Base-by-base conservation (phyloP, 2,797 vertebrate species). In the Chaunax sp. region DNA sequence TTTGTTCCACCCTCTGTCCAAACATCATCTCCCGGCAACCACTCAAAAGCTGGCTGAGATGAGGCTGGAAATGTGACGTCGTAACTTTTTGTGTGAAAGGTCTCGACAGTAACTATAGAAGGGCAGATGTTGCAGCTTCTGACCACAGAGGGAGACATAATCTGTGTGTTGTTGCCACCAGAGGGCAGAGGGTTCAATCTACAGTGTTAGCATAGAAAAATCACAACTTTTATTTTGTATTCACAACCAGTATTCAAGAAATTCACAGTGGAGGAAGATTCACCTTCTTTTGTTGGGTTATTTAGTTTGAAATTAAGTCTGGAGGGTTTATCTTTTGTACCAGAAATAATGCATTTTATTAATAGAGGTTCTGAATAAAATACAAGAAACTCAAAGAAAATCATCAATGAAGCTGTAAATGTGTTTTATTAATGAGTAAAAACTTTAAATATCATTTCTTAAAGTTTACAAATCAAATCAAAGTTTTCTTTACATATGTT, bases 11-110 rank as follows among this genome's bases (percentile, higher is more conserved):
- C 20, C 53, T 14, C 80, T 92, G 49, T 80, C 45, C 84, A 94
- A 93, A 93, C 90, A 93, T 12, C 43, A 80, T 92, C 78, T 75
- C 93, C 85, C 52, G 59, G 93, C 93, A 93, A 94, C 93, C 12
- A 2, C 28, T 44, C 20, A 14, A 37, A 30, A 33, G 51, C 49
- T 40, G 12, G 2, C 1, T 1, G 1, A 45, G 57, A 72, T 18
- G 18, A 26, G 37, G 10, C 20, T 40, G 68, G 45, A 76, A 74
- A 77, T 38, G 49, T 60, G 57, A 60, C 15, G 47, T 35, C 37
- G 76, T 16, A 60, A 70, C 16, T 53, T 33, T 15, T 5, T 53
- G 51, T 35, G 50, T 52, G 9, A 77, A 58, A 45, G 51, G 33
- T 8, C 28, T 11, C 9, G 33, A 49, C 13, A 12, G n/a, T 3